phyloP scores from a whole-genome alignment of 2,888 invertebrate species.

The Cephonodes hylas region DNA sequence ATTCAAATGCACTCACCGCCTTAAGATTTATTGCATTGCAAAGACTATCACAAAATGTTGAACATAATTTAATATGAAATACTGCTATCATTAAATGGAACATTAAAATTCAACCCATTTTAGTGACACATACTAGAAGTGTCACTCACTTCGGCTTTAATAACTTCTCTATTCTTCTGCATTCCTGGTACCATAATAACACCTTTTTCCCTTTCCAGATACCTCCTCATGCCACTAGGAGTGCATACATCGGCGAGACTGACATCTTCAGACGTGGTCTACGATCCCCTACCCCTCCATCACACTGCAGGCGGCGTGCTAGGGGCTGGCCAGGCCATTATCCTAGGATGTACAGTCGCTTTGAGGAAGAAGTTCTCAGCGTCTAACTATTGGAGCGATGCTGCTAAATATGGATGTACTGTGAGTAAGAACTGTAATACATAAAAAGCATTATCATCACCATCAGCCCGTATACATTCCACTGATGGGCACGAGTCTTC shows the following conservation, averaged over 20 bases:
- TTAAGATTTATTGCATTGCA: too few species aligned
- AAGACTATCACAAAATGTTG: too few species aligned
- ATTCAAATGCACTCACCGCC: too few species aligned
- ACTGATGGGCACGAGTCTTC: not conserved
- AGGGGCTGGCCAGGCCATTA: conserved; percentile 88
- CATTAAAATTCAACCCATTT: too few species aligned
- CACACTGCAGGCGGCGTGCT: conserved; percentile 96
- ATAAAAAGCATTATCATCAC: not conserved
- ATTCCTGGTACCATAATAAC: not conserved
- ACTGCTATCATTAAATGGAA: too few species aligned
- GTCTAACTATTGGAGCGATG: conserved; percentile 95
- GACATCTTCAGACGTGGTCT: conserved; percentile 85
- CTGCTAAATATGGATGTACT: conserved; percentile 92
- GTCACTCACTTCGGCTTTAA: too few species aligned
- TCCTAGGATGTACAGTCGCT: conserved; percentile 89
- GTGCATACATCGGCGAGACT: conserved; percentile 84
- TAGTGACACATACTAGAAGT: not conserved
- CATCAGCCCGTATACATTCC: too few species aligned
- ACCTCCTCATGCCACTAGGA: conserved; percentile 84
- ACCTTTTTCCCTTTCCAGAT: conserved; percentile 63
- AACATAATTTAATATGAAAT: too few species aligned
- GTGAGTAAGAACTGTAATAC: conserved; percentile 72
- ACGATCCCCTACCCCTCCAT: conserved; percentile 95
- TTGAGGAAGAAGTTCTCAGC: conserved; percentile 96
- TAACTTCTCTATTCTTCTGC: not conserved